These are phyloP conservation scores for Fragum sueziense DNA, from an alignment of 2,888 invertebrate genomes.

Conservation along the genomic window DNA sequence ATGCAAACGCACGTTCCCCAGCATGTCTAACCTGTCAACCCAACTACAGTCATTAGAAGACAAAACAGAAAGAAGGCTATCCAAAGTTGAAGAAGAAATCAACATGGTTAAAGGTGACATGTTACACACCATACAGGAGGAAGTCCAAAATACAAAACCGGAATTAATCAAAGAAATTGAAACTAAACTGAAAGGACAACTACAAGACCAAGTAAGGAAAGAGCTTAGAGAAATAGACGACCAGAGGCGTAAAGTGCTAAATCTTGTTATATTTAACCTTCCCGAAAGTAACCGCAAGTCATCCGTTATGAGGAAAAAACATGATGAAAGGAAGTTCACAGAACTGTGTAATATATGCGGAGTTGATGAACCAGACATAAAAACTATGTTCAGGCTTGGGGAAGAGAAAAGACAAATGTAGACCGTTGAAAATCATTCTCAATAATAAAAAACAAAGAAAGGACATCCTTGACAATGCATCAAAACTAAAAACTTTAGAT, in stretches of 20 bases:
- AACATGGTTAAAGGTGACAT: not conserved
- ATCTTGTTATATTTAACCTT: not conserved
- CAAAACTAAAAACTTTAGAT: not conserved
- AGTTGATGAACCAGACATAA: not conserved
- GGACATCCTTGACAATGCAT: not conserved
- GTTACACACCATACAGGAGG: not conserved
- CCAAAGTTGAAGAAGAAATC: not conserved
- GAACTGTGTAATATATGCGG: not conserved
- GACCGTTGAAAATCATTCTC: not conserved
- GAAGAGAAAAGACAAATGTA: not conserved
- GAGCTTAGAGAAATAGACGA: not conserved
- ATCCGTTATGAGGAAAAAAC: not conserved
- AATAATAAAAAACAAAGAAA: constrained; percentile 7
- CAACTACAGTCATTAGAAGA: not conserved
- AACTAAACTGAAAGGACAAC: not conserved
- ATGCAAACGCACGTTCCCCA: not conserved
- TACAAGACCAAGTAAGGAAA: not conserved
- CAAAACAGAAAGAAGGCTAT: not conserved
- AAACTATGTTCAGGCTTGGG: not conserved
- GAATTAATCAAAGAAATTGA: not conserved
- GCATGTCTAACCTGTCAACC: not conserved
- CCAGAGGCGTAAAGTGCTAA: not conserved
- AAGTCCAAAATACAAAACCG: not conserved
- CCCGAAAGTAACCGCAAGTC: not conserved
- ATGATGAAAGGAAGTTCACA: not conserved